A percentile compares a stretch with the other conserved stretches of the same genome.
phyloP scores from a whole-genome alignment of 2,113 vertebrate genomes.

The Rallus limicola region DNA sequence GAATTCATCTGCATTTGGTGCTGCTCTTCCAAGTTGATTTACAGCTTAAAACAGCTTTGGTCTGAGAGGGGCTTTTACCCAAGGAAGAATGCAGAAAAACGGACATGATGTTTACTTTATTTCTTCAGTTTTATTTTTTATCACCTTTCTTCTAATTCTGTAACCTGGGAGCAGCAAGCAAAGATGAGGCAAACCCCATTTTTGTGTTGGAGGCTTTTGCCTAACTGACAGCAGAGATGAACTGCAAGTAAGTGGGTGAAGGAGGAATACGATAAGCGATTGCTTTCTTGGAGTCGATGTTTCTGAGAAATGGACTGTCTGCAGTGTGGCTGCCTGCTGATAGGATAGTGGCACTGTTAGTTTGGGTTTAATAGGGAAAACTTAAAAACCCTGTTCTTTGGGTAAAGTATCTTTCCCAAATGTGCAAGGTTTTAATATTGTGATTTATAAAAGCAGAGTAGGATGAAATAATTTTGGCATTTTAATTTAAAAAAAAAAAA shows the following conservation, averaged over 20 bases:
- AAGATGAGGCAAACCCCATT: neutral
- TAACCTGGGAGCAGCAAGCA: neutral
- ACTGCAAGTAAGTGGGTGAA: neutral
- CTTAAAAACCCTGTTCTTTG: neutral
- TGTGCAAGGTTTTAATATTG: neutral
- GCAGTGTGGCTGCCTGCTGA: neutral
- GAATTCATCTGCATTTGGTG: neutral
- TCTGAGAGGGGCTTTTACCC: neutral
- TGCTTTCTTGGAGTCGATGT: slow-evolving; percentile 41
- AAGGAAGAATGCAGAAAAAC: neutral
- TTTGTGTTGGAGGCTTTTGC: neutral
- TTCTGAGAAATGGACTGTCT: slow-evolving; percentile 39
- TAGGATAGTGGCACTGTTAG: neutral
- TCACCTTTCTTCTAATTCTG: neutral
- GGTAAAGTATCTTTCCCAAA: neutral
- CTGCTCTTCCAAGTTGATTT: neutral
- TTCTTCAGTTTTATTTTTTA: neutral
- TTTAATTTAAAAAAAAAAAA: neutral
- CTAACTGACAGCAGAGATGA: neutral
- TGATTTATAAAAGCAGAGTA: neutral
- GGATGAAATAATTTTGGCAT: neutral
- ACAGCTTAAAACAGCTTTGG: neutral
- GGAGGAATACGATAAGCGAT: slow-evolving; percentile 37
- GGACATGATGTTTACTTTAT: neutral
- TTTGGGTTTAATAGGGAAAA: neutral